phyloP scores from a whole-genome alignment of 2,888 invertebrate genomes.

The Drosophila tripunctata region DNA sequence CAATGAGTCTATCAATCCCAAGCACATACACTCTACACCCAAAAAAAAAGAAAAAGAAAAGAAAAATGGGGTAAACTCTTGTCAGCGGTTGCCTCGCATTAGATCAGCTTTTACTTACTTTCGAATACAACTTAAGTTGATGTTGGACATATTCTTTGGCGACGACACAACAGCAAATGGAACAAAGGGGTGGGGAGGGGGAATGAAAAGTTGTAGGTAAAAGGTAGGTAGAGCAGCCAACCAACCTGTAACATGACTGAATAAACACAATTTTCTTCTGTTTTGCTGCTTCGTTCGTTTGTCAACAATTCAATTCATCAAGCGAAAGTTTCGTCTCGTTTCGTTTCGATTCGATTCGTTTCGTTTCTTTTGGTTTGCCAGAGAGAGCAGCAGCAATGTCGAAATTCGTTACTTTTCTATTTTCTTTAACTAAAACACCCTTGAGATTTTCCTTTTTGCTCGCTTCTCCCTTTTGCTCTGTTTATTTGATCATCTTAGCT shows the following conservation, averaged over 20 bases:
- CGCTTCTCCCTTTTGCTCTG: conserved; percentile 23
- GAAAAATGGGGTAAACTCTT: conserved; percentile 8
- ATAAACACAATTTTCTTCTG: conserved; percentile 75
- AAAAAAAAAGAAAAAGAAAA: background rate
- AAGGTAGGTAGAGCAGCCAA: conserved; percentile 13
- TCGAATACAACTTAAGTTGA: conserved; percentile 40
- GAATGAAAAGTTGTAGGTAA: background rate
- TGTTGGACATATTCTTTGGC: conserved; percentile 27
- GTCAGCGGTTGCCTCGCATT: conserved; percentile 20
- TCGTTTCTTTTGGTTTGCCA: conserved; percentile 36
- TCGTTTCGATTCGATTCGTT: conserved; percentile 55
- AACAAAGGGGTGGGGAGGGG: background rate
- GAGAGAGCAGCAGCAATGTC: conserved; percentile 14
- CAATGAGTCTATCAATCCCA: background rate
- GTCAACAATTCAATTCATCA: conserved; percentile 80
- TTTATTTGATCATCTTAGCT: conserved; percentile 79
- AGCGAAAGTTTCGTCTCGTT: conserved; percentile 63
- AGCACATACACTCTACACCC: background rate
- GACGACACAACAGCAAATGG: conserved; percentile 12
- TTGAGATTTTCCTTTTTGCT: conserved; percentile 57
- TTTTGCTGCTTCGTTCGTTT: conserved; percentile 72
- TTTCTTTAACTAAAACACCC: conserved; percentile 78
- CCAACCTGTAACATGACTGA: conserved; percentile 73
- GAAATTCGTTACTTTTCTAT: conserved; percentile 73
- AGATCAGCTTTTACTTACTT: conserved; percentile 39